These are phyloP conservation scores for Caradrina kadenii DNA, from an alignment of 2,888 invertebrate genomes.

Conservation along the genomic window DNA sequence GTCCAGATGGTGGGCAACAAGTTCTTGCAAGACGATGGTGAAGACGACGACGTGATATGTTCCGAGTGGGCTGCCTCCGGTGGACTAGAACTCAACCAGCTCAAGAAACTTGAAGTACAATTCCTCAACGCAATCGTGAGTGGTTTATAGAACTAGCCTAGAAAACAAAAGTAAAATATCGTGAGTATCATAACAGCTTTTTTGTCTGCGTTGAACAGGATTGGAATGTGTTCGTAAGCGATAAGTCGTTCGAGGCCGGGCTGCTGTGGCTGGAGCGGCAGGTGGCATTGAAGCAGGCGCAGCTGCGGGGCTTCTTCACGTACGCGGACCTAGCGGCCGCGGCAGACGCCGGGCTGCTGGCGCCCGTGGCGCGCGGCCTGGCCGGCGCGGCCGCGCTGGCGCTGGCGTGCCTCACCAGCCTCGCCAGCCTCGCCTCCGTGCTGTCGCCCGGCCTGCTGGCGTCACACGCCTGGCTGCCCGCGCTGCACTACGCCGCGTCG, in stretches of 20 bases:
- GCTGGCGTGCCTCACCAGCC: constrained; percentile 53
- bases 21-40: constrained; percentile 97
- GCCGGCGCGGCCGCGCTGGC: constrained; percentile 64
- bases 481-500: constrained; percentile 57
- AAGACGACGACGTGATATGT: constrained; percentile 97
- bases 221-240: constrained; percentile 96
- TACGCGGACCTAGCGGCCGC: constrained; percentile 94
- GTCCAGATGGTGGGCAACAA: constrained; percentile 98
- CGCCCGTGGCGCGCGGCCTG: constrained; percentile 60
- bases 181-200: neutral
- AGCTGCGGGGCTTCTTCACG: constrained; percentile 94
- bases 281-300: constrained; percentile 94
- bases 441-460: constrained; percentile 72
- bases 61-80: constrained; percentile 98
- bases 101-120: constrained; percentile 96
- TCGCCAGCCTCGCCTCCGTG: constrained; percentile 67
- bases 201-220: constrained; percentile 87
- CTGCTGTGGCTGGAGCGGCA: constrained; percentile 92
- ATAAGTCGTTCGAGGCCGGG: constrained; percentile 94
- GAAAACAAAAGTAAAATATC: neutral
- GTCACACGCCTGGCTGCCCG: constrained; percentile 64
- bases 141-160: constrained; percentile 52
- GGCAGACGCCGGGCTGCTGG: constrained; percentile 84
- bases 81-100: constrained; percentile 93
- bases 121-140: constrained; percentile 97